Base-by-base conservation (phyloP, 1,140 invertebrate genomes). In the Marisa cornuarietis region DNA sequence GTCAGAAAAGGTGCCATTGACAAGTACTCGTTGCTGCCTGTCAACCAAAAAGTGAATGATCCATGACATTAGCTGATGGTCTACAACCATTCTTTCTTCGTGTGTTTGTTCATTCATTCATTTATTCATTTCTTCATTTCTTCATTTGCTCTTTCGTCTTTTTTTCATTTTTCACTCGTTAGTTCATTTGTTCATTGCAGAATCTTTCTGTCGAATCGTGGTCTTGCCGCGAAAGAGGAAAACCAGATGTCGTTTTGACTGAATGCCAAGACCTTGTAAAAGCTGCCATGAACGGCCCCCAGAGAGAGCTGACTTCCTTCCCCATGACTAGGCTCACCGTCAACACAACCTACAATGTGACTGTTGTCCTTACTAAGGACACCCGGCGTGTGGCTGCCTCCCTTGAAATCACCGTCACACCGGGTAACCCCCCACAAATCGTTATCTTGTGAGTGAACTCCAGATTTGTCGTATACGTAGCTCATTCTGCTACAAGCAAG, bases 291-390 rank as follows among this genome's bases (percentile, higher is more conserved):
- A 69, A 3, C 3, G 65, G 63, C 10, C 8, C 76, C 42, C 2
- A 16, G 0, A 63, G 49, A 10, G 13, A 11, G n/a, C 11, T 77
- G 49, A 4, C 26, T 10, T 22, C 11, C 0, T 58, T 22, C 51
- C 16, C 16, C 6, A 31, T 77, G 51, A 0, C 16, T 9, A 24
- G 13, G 7, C 62, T 79, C 66, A n/a, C 22, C 1, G 31, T 31
- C 13, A 51, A 20, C 13, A 68, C 61, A 31, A 61, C 54, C 20
- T 88, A 87, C 65, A 78, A 83, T 42, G 71, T 87, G 31, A 82
- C 66, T 42, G 81, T 84, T 0, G 49, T 72, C 2, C 65, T 80
- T 11, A 61, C 42, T 11, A 82, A 84, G 58, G 83, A 61, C 54
- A 65, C 9, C 1, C 71, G 83, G 20, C 49, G 3, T 31, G 58